phyloP scores from a whole-genome alignment of 2,797 vertebrate genomes.

The Amblyraja radiata region DNA sequence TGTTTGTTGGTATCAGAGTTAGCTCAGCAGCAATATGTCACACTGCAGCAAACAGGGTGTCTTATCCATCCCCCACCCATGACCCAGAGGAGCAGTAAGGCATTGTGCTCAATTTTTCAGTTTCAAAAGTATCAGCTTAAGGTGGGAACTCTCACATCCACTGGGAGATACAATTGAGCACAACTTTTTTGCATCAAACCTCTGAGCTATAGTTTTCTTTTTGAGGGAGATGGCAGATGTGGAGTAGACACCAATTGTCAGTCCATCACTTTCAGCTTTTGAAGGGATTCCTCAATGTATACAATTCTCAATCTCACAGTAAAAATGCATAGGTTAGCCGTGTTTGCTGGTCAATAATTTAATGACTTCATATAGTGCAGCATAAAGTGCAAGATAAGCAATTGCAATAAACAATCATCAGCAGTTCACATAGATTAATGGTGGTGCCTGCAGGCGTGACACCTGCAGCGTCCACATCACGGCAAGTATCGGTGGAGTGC shows the following conservation, averaged over 20 bases:
- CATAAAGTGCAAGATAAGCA: not conserved
- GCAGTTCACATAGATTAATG: not conserved
- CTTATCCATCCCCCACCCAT: not conserved
- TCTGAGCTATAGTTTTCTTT: not conserved
- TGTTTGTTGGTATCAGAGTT: not conserved
- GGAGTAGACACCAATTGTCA: not conserved
- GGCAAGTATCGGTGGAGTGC: too few relatives aligned
- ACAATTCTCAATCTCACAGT: too few relatives aligned
- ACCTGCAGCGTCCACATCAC: not conserved
- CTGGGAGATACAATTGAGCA: not conserved
- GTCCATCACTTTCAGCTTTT: not conserved
- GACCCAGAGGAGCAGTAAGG: not conserved
- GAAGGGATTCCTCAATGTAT: not conserved
- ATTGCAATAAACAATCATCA: not conserved
- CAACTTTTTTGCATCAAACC: not conserved
- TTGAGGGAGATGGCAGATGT: not conserved
- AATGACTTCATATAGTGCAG: not conserved
- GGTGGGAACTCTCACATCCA: not conserved
- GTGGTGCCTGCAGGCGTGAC: not conserved
- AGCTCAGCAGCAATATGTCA: not conserved
- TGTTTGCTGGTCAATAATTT: not conserved
- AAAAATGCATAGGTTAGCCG: not conserved
- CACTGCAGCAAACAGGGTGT: not conserved
- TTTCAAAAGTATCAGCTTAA: not conserved
- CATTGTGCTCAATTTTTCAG: not conserved